phyloP scores from a whole-genome alignment of 2,113 vertebrate species.

The Silurus glanis region DNA sequence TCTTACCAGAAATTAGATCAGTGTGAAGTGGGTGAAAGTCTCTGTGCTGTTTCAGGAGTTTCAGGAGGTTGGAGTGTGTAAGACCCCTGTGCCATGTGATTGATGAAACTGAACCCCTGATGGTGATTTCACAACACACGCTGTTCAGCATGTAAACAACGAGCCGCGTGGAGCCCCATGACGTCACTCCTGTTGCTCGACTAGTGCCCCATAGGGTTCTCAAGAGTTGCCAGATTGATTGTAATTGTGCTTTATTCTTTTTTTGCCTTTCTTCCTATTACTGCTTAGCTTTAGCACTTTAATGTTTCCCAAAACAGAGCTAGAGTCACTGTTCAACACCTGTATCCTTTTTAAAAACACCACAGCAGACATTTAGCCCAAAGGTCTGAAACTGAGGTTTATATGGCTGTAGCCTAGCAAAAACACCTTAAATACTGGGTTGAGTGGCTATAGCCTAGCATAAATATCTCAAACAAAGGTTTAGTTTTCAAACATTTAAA shows the following conservation, averaged over 20 bases:
- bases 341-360: background rate
- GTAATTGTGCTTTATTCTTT: background rate
- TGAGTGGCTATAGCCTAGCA: background rate
- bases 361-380: background rate
- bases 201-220: background rate
- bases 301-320: background rate
- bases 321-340: background rate
- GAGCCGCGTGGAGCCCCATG: conserved; percentile 58
- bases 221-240: background rate
- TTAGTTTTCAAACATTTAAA: background rate
- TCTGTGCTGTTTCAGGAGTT: background rate
- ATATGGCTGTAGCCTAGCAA: background rate
- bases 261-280: background rate
- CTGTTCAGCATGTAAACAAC: conserved; percentile 72
- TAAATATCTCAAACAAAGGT: background rate
- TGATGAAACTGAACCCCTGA: conserved; percentile 42
- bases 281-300: background rate
- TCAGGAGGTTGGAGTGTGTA: background rate
- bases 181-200: conserved; percentile 35
- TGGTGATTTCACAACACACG: conserved; percentile 9
- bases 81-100: background rate
- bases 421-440: background rate
- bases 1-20: background rate
- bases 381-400: background rate
- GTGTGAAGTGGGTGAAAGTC: background rate